These are phyloP conservation scores for Lophura nycthemera DNA, from an alignment of 2,113 vertebrate species.

Conservation along the genomic window DNA sequence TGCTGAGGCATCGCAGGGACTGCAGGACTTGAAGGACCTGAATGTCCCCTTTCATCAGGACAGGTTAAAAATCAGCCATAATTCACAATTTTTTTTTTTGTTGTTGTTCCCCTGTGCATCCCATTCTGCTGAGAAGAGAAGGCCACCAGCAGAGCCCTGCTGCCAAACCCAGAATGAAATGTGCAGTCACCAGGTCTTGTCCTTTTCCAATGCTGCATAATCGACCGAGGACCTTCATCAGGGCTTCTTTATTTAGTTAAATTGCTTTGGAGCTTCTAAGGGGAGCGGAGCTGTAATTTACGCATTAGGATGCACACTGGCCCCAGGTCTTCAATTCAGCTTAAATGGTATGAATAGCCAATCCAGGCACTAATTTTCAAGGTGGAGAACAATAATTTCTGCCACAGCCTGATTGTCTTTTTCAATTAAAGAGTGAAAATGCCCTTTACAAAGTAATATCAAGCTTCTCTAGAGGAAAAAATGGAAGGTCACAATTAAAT, in stretches of 20 bases:
- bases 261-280: conserved; percentile 19
- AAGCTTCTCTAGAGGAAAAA: conserved; percentile 55
- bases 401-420: conserved; percentile 53
- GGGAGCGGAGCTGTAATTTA: conserved; percentile 18
- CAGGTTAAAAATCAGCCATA: not conserved
- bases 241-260: not conserved
- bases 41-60: not conserved
- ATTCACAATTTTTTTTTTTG: not conserved
- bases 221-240: conserved; percentile 4
- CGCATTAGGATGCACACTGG: not conserved
- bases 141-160: not conserved
- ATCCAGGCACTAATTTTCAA: conserved; percentile 50
- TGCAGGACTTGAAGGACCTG: not conserved
- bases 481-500: conserved; percentile 65
- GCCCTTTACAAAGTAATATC: conserved; percentile 61
- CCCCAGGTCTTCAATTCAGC: not conserved
- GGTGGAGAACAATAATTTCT: conserved; percentile 57
- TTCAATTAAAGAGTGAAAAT: conserved; percentile 64
- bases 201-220: not conserved
- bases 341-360: conserved; percentile 24
- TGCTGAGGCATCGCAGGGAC: not conserved
- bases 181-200: not conserved
- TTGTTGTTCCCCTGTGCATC: not conserved
- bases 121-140: not conserved
- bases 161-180: not conserved